These are phyloP conservation scores for Holacanthella duospinosa DNA, from an alignment of 2,888 invertebrate species.

Conservation along the genomic window DNA sequence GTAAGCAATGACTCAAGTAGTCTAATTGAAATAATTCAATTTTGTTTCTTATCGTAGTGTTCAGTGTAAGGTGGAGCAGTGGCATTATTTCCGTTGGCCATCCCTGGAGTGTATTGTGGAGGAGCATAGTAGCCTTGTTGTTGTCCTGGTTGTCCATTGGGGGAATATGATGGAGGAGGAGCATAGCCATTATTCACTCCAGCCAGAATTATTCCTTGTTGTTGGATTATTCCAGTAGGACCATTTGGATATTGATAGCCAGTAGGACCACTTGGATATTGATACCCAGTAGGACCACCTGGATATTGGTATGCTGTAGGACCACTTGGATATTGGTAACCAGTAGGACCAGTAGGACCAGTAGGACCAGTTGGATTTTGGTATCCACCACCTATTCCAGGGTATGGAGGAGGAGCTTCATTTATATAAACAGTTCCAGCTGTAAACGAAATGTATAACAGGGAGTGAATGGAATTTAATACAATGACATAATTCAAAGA, in stretches of 20 bases:
- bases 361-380: not conserved
- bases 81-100: not conserved
- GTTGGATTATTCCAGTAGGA: too few relatives aligned
- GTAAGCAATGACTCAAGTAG: too few relatives aligned
- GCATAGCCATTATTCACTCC: not conserved
- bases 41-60: not conserved
- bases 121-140: not conserved
- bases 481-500: not conserved
- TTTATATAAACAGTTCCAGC: constrained; percentile 44
- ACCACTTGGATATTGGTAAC: not conserved
- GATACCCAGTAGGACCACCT: not conserved
- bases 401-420: constrained; percentile 48
- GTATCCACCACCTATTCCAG: constrained; percentile 39
- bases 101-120: not conserved
- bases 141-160: constrained; percentile 3
- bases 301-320: not conserved
- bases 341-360: not conserved
- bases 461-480: not conserved
- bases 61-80: not conserved
- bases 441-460: constrained; percentile 30
- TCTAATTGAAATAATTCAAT: too few relatives aligned
- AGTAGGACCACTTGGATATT: not conserved
- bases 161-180: not conserved
- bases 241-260: not conserved
- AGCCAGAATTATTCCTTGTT: not conserved